phyloP scores from a whole-genome alignment of 2,888 invertebrate species.

The Sminthurides aquaticus region DNA sequence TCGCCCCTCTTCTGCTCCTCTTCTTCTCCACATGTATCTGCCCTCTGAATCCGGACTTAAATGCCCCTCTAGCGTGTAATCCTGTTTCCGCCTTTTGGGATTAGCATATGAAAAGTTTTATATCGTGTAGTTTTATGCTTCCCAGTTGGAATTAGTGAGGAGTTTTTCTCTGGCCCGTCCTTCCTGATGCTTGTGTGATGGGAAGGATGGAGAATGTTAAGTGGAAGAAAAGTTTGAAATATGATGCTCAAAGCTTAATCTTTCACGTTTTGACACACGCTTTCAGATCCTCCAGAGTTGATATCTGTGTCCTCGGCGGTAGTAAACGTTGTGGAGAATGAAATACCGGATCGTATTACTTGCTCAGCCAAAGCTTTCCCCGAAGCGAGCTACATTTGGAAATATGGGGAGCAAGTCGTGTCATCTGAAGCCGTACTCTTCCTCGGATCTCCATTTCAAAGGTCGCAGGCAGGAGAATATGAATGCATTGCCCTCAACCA shows the following conservation, averaged over 20 bases:
- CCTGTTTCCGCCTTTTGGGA: no score
- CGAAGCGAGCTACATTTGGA: constrained; percentile 66
- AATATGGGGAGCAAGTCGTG: constrained; percentile 54
- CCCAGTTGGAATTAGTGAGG: no score
- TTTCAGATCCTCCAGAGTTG: constrained; percentile 73
- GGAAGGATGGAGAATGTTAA: no score
- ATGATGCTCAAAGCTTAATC: no score
- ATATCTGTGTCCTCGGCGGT: constrained; percentile 59
- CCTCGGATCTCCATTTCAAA: constrained; percentile 59
- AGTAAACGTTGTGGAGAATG: constrained; percentile 49
- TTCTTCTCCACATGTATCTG: constrained; percentile 1
- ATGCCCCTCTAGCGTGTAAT: not conserved
- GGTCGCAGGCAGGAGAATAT: constrained; percentile 68
- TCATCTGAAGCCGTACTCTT: constrained; percentile 54
- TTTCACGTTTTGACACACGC: no score
- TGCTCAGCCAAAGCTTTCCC: constrained; percentile 58
- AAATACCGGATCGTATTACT: constrained; percentile 53
- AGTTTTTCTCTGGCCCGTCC: no score
- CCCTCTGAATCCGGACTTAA: not conserved
- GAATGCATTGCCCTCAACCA: constrained; percentile 60
- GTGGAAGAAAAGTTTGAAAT: no score
- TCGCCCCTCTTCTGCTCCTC: not conserved
- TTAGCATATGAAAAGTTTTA: no score
- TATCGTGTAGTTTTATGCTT: no score
- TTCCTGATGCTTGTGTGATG: no score